A percentile compares a stretch with the other conserved stretches of the same genome.
phyloP scores from a whole-genome alignment of 2,113 vertebrate species.

The Barnardius zonarius region DNA sequence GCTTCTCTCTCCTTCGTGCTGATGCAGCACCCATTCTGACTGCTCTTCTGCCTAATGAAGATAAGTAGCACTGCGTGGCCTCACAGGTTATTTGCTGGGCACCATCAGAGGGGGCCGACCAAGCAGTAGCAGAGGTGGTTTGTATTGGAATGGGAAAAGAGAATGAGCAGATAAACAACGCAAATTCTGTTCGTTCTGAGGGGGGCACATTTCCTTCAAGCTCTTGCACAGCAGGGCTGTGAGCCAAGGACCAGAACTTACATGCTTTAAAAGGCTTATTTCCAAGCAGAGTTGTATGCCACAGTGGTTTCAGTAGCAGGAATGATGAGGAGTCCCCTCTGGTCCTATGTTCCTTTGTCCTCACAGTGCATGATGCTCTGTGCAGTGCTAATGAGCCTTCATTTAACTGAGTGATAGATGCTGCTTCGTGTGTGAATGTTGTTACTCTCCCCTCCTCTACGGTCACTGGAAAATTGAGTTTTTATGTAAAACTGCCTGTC shows the following conservation, averaged over 20 bases:
- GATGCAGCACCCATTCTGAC: background rate
- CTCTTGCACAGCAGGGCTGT: background rate
- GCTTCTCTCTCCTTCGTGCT: background rate
- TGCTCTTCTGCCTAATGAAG: background rate
- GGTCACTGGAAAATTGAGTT: background rate
- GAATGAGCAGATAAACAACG: background rate
- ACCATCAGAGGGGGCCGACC: background rate
- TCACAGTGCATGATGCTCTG: background rate
- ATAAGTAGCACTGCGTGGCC: background rate
- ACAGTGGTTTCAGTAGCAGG: background rate
- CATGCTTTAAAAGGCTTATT: background rate
- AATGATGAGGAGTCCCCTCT: background rate
- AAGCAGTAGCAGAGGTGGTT: background rate
- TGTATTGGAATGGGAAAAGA: background rate
- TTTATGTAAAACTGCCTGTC: background rate
- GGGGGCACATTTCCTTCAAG: background rate
- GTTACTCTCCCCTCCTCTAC: background rate
- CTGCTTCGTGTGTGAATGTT: background rate
- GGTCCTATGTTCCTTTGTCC: background rate
- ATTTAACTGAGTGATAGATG: background rate
- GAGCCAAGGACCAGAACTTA: background rate
- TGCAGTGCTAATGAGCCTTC: background rate
- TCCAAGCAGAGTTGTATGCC: background rate
- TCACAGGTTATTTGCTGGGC: background rate
- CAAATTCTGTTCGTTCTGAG: background rate